Base-by-base conservation (phyloP, 2,797 vertebrate genomes). In the Poeciliopsis presidionis region DNA sequence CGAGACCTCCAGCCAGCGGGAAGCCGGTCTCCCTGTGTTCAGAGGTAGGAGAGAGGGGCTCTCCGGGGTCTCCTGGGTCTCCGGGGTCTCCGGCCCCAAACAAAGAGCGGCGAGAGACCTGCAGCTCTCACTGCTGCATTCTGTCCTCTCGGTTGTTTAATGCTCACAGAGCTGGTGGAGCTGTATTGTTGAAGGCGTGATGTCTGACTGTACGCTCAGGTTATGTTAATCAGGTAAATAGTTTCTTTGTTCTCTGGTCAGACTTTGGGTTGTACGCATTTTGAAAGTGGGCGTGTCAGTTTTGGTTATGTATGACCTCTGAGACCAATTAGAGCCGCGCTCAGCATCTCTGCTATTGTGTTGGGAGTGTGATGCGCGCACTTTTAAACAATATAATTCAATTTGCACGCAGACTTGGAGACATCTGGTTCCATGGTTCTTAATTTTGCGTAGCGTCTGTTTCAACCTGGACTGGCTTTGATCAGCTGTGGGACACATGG, bases 1-100 rank as follows among this genome's bases (percentile, higher is more conserved):
- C 85, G 85, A 82, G 75, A 76, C 84, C 71, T 47, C 79, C 72
- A 74, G 73, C 71, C 74, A 67, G 77, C 79, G 75, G 76, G 74
- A 71, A 79, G 65, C 82, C 2, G 0, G 63, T 74, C 13, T 82
- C 36, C 1, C 74, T 77, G 65, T 11, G 65, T 11, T 43, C 13
- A 39, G 73, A 82, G 89, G 86, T 90, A 57, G 16, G 59, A 63
- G 30, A 30, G 33, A 51, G 20, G 2, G 47, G 47, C n/a, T n/a
- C n/a, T 30, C 30, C 30, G 2, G 47, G 47, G 47, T 49, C 46
- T 47, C 0, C 46, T 1, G 43, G 43, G 43, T 11, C 43, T 43
- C 12, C 28, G 4, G 49, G 20, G 28, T 59, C 14, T 61, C 30
- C 59, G 12, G 53, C 7, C 14, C 30, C 28, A 8, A 36, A 63